Evolutionary conservation across 2,113 vertebrate genomes (phyloP).

Genomic region (Tragelaphus strepsiceros): DNA sequence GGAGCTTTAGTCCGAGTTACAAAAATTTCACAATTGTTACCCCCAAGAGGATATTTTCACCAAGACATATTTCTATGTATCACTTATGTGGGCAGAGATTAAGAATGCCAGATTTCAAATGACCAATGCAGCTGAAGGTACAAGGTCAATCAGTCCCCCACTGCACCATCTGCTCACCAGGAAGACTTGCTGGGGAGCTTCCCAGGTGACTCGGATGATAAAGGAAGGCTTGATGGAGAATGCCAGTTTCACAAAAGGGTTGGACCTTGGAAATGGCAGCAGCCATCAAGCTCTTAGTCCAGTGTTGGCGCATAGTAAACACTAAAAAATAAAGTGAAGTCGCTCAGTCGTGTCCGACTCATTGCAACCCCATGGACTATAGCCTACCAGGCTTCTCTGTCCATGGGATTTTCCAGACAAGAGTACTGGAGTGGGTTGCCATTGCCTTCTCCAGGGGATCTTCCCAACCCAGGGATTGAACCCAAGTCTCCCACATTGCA

Average conservation of each 20-base stretch:
- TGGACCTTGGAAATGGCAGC: neutral
- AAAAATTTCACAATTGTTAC: neutral
- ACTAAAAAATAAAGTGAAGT: neutral
- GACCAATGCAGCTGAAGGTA: neutral
- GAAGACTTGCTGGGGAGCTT: neutral
- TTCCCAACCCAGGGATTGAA: too few relatives aligned
- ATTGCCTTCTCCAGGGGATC: too few relatives aligned
- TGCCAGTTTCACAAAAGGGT: neutral
- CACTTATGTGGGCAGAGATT: neutral
- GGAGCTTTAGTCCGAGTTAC: neutral
- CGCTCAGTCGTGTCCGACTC: too few relatives aligned
- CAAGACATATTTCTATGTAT: neutral
- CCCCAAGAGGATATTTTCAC: neutral
- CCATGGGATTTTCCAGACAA: too few relatives aligned
- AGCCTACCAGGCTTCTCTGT: too few relatives aligned
- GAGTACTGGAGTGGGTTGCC: too few relatives aligned
- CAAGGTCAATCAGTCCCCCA: neutral
- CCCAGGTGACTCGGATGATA: neutral
- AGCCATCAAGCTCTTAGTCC: neutral
- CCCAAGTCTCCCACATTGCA: too few relatives aligned
- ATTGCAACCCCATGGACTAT: too few relatives aligned
- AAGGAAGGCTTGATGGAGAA: neutral
- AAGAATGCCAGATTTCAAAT: neutral
- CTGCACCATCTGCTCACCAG: neutral
- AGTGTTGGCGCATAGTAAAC: neutral